A percentile compares a stretch with the other conserved stretches of the same genome.
phyloP scores from a whole-genome alignment of 2,113 vertebrate species.

The Candoia aspera region DNA sequence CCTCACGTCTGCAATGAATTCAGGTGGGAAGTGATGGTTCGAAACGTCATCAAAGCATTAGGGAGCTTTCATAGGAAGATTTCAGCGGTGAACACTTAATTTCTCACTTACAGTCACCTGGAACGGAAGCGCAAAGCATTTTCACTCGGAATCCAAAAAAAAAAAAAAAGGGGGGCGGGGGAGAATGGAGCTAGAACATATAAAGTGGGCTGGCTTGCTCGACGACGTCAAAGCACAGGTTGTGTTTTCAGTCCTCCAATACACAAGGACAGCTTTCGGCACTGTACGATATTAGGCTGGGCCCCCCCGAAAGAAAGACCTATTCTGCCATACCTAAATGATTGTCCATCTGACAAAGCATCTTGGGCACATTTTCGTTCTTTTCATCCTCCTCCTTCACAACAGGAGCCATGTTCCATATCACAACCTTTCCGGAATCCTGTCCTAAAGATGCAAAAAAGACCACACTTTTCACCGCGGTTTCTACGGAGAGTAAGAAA shows the following conservation, averaged over 20 bases:
- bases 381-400: conserved; percentile 97
- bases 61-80: too few relatives aligned
- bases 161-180: too few relatives aligned
- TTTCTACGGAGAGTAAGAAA: neutral
- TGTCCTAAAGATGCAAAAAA: conserved; percentile 79
- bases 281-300: conserved; percentile 6
- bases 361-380: conserved; percentile 95
- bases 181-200: too few relatives aligned
- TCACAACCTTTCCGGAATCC: conserved; percentile 99
- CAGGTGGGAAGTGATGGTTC: too few relatives aligned
- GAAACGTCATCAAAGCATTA: too few relatives aligned
- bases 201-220: neutral
- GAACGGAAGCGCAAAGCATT: too few relatives aligned
- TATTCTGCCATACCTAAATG: conserved; percentile 86
- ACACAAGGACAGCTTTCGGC: neutral
- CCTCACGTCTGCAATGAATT: too few relatives aligned
- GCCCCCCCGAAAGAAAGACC: neutral
- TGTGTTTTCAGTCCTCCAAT: neutral
- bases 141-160: too few relatives aligned
- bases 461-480: neutral
- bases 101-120: too few relatives aligned
- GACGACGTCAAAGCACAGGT: neutral
- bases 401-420: conserved; percentile 99
- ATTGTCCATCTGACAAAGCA: conserved; percentile 99
- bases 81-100: too few relatives aligned